A percentile compares a stretch with the other conserved stretches of the same genome.
phyloP scores from a whole-genome alignment of 2,797 vertebrate genomes.

The Amazona ochrocephala region DNA sequence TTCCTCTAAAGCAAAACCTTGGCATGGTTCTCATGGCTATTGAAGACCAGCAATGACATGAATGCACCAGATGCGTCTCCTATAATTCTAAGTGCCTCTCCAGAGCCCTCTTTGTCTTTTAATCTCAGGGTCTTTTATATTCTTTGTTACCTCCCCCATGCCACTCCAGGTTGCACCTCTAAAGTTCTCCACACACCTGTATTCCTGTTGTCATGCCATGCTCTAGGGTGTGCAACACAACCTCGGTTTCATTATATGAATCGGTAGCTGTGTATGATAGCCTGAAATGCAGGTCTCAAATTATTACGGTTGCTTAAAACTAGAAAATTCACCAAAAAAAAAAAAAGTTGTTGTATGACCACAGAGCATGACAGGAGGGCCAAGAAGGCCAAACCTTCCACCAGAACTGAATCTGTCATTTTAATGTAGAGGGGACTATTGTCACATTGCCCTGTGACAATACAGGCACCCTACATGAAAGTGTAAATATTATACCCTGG shows the following conservation, averaged over 20 bases:
- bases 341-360: not conserved
- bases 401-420: not conserved
- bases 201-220: too few species aligned
- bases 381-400: not conserved
- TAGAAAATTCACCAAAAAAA: not conserved
- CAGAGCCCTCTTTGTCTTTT: not conserved
- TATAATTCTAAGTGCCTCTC: not conserved
- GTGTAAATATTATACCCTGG: not conserved
- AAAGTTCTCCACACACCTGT: not conserved
- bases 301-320: not conserved
- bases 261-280: not conserved
- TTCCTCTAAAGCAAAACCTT: not conserved
- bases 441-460: not conserved
- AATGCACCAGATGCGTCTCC: not conserved
- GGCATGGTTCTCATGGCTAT: not conserved
- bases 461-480: not conserved
- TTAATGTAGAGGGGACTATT: not conserved
- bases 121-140: too few species aligned
- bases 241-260: not conserved
- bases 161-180: not conserved
- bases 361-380: not conserved
- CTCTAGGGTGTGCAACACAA: not conserved
- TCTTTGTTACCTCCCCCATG: too few species aligned
- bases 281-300: not conserved
- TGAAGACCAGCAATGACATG: not conserved